These are phyloP conservation scores for Sorex fumeus DNA, from an alignment of 2,113 vertebrate species.

Conservation along the genomic window DNA sequence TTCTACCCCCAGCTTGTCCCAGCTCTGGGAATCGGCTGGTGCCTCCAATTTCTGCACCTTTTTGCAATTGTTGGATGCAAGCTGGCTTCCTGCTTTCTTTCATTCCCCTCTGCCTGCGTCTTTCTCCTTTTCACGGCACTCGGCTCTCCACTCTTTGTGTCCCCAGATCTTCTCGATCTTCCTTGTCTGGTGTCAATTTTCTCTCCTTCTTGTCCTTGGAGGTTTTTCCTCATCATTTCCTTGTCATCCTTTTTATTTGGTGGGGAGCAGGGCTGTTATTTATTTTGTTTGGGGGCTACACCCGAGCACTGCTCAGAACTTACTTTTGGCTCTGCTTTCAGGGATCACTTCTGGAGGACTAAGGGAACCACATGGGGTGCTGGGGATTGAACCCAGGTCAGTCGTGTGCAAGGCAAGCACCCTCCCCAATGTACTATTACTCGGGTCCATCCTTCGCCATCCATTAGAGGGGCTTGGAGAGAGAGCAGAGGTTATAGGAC, in stretches of 20 bases:
- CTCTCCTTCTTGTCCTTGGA: not conserved
- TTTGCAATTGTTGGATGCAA: not conserved
- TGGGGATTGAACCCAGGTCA: no score
- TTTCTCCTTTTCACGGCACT: not conserved
- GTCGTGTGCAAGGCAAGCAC: no score
- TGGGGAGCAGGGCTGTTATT: no score
- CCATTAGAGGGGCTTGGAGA: not conserved
- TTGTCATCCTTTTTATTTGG: not conserved
- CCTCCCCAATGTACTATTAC: no score
- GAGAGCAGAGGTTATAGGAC: not conserved
- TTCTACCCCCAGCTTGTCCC: not conserved
- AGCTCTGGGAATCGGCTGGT: not conserved
- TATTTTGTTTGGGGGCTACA: no score
- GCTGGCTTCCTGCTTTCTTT: not conserved
- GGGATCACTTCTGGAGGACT: no score
- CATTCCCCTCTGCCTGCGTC: not conserved
- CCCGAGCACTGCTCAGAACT: no score
- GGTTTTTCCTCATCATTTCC: constrained; percentile 5
- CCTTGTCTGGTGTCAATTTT: constrained; percentile 6
- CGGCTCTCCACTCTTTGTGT: not conserved
- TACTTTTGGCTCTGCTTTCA: no score
- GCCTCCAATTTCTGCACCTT: not conserved
- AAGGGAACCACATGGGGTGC: no score
- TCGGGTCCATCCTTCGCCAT: no score
- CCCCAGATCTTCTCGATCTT: not conserved